Evolutionary conservation across 2,797 vertebrate species (phyloP), one percentile per base, ranked within the genome.

Genomic region (Euphonia xanthogaster): DNA sequence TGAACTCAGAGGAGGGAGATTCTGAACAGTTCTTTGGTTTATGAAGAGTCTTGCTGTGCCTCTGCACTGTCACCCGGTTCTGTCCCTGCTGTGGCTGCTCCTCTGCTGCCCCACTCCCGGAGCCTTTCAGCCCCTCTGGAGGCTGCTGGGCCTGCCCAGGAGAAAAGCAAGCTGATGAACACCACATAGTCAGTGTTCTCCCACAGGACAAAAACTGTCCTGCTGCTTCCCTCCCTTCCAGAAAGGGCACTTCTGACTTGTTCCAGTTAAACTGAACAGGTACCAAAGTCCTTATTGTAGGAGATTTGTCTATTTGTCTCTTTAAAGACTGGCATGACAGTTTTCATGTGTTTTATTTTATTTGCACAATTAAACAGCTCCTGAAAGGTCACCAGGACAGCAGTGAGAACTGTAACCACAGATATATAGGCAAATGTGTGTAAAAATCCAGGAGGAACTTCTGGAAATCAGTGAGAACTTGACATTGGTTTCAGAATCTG

Each of bases 81-180:
- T 35, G 54, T 60, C 37, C 39, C 33, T 51, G 54, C 54, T 3
- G 1, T 53, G 39, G 60, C 57, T 86, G 22, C 54, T 76, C 24
- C 14, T 30, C 40, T 61, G 33, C 42, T 63, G 22, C 31, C 18
- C 23, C 2, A 2, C 14, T 67, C 15, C 48, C 0, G 0, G n/a
- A 65, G 15, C 54, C 22, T 27, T 75, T 42, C 55, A 76, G 66
- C 30, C 35, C 30, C n/a, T 45, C 47, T 28, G 47, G 39, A 40
- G 40, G 82, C 83, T 86, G 50, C 39, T 39, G 65, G 68, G 28
- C 37, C 81, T 35, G 8, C 23, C 35, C 4, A 4, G 24, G 23
- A 51, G 60, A 35, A 39, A 28, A 9, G 55, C n/a, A 42, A 28
- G 16, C 37, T 54, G 40, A 18, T 57, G 30, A 35, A 25, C 44